Evolutionary conservation across 2,113 vertebrate genomes (phyloP), one percentile per base, ranked within the genome.

Genomic region (Pristiophorus japonicus): DNA sequence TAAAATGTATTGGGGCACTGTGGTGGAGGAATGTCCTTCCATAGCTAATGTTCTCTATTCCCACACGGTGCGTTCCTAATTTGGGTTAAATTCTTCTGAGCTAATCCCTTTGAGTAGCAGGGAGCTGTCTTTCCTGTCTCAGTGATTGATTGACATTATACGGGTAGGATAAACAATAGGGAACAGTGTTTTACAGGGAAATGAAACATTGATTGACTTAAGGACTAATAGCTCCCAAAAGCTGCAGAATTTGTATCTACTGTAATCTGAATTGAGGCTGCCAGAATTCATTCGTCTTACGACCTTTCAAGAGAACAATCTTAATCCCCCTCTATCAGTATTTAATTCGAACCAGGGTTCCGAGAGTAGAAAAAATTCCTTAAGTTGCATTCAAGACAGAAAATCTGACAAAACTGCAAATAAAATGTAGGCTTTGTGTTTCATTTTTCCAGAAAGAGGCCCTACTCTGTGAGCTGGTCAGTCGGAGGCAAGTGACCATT

Each of bases 221-320:
- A 94, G 42, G 42, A 18, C 93, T 94, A 73, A 73, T 94, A 70
- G 66, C 65, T 73, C 66, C 65, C 24, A 73, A 94, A 70, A 94
- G 45, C 93, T 30, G 66, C 65, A 47, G 65, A 94, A 94, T 67
- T 70, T 94, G 66, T 70, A 94, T 94, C 65, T 94, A 14, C 87
- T 59, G 87, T 12, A 94, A 70, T 27, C 93, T 94, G 93, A 70
- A 94, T 45, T 94, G 51, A 90, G 87, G 5, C 51, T 90, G 93
- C 93, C 93, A 94, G 93, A 94, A 94, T 94, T 94, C 65, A 70
- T 94, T 94, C 24, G 65, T 94, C 66, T 94, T 30, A 34, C 51
- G 65, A 70, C 93, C 93, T 70, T 67, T 94, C 93, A 34, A 70
- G 45, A 73, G 27, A 70, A 47, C 42, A 65, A 94, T 45, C 93